Base-by-base conservation (phyloP, 2,797 vertebrate genomes). In the Austrolebias charrua region DNA sequence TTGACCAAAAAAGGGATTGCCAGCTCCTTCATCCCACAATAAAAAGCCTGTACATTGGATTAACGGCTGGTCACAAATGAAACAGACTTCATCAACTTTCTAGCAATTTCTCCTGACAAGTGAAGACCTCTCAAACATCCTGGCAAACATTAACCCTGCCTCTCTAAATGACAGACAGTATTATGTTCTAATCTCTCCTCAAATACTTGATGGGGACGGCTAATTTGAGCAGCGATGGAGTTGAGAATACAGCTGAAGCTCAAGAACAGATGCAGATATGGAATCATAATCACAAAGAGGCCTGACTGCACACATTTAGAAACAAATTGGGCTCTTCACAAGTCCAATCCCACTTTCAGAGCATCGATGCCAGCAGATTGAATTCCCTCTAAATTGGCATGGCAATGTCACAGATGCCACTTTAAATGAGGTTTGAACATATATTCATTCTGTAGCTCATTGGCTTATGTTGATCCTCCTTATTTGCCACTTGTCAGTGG, bases 361-460 rank as follows among this genome's bases (percentile, higher is more conserved):
- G 76, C 72, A 66, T 84, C 75, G 87, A 91, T 88, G 86, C 73
- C 62, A 65, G 83, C 86, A 89, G 85, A 90, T 90, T 87, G 85
- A 88, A 90, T 89, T 90, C 84, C 78, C 84, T 80, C 79, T 83
- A 86, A 91, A 91, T 90, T 90, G 88, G 87, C 90, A 88, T 81
- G 81, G 86, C 85, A 88, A 85, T 86, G 81, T 91, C 91, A 91
- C 85, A 89, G 84, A 90, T 83, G 87, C 88, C 88, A 86, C 85
- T 90, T 90, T 76, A 89, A 91, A 91, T 90, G 84, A 91, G 92
- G 80, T 90, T 86, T 90, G 85, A 90, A 89, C 86, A 87, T 89
- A 88, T 85, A 89, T 86, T 86, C 82, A 84, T 81, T 87, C 87
- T 86, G 86, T 78, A 89, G 81, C 79, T 91, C 85, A 84, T 88